phyloP scores from a whole-genome alignment of 2,797 vertebrate species.

The Miichthys miiuy region DNA sequence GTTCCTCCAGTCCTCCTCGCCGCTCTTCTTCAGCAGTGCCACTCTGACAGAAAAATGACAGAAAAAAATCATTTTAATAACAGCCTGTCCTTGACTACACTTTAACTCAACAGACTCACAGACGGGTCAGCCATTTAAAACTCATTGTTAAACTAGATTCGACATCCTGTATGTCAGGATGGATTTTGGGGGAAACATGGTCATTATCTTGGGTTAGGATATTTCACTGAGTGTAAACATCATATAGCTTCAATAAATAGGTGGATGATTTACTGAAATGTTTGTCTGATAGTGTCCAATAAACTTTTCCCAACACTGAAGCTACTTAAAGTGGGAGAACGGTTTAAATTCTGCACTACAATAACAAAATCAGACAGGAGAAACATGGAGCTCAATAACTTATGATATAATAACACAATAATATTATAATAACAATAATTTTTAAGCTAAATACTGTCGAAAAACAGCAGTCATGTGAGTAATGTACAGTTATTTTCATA shows the following conservation, averaged over 20 bases:
- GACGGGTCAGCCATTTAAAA: not conserved
- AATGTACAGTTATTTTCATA: too few species aligned
- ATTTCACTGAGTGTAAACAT: not conserved
- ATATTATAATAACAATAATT: too few species aligned
- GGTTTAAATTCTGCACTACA: too few species aligned
- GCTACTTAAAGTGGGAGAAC: too few species aligned
- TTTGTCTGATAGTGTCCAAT: not conserved
- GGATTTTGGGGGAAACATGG: not conserved
- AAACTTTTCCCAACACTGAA: too few species aligned
- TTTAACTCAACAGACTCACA: not conserved
- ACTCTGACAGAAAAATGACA: constrained; percentile 83
- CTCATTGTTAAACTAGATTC: not conserved
- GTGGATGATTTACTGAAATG: not conserved
- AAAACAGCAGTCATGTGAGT: too few species aligned
- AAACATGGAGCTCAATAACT: too few species aligned
- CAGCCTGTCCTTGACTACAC: not conserved
- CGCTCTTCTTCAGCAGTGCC: constrained; percentile 96
- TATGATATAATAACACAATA: too few species aligned
- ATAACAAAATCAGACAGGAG: too few species aligned
- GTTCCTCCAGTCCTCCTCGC: constrained; percentile 98
- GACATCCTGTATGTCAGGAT: not conserved
- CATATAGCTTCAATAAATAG: not conserved
- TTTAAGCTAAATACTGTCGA: too few species aligned
- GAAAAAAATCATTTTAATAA: not conserved
- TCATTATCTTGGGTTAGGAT: not conserved